phyloP scores from a whole-genome alignment of 1,140 invertebrate species.

The Brachystomella parvula region DNA sequence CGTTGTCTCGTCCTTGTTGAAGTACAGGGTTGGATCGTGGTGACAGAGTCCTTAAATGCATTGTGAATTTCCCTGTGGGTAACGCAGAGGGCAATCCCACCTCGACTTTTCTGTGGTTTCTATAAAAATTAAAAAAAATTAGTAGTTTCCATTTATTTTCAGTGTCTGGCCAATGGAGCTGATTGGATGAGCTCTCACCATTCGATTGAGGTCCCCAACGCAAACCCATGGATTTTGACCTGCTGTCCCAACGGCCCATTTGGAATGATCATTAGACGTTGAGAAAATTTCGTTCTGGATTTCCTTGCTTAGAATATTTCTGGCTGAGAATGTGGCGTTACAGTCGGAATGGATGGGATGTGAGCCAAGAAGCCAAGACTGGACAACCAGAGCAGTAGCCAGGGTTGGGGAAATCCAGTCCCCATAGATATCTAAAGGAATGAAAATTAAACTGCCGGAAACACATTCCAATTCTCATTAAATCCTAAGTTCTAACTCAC shows the following conservation, averaged over 20 bases:
- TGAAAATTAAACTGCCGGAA: slow-evolving; percentile 41
- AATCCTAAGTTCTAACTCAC: too few species aligned
- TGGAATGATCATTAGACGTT: slow-evolving; percentile 77
- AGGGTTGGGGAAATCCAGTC: slow-evolving; percentile 66
- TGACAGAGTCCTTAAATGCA: neutral
- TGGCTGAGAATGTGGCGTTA: slow-evolving; percentile 13
- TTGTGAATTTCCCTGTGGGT: neutral
- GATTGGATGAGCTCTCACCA: slow-evolving; percentile 55
- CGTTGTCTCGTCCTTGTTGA: too few species aligned
- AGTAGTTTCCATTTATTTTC: too few species aligned
- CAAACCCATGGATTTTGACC: slow-evolving; percentile 64
- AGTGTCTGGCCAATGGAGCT: too few species aligned
- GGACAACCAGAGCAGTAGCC: slow-evolving; percentile 60
- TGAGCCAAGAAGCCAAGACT: slow-evolving; percentile 78
- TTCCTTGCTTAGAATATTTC: slow-evolving; percentile 20
- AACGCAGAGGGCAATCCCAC: neutral
- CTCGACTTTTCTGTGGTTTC: neutral
- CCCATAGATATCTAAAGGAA: slow-evolving; percentile 79
- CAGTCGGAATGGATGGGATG: slow-evolving; percentile 63
- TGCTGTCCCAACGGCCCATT: slow-evolving; percentile 70
- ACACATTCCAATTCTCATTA: too few species aligned
- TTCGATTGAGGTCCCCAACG: slow-evolving; percentile 86
- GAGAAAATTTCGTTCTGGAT: slow-evolving; percentile 51
- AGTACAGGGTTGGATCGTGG: neutral
- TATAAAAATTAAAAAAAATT: too few species aligned